Base-by-base conservation (phyloP, 2,113 vertebrate genomes). In the Callipepla californica region DNA sequence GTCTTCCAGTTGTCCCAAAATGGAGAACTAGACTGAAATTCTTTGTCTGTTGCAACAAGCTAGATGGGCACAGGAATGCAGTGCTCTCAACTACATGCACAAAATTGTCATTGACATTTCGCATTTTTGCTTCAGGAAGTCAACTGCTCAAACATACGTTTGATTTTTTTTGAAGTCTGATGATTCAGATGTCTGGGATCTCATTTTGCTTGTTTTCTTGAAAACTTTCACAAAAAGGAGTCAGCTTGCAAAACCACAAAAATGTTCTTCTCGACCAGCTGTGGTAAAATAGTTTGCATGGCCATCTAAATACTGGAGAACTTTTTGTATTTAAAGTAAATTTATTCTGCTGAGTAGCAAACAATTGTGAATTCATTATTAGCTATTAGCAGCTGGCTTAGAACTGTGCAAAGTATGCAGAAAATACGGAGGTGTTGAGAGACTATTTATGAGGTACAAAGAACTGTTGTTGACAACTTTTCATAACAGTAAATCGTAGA, bases 121-220 rank as follows among this genome's bases (percentile, higher is more conserved):
- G 3, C 75, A 34, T 55, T 87, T 92, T 91, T 92, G 59, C 67
- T 94, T 89, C 80, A 85, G 81, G 73, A 93, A 93, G 48, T 82
- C 74, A 90, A 72, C 51, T 90, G 22, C 72, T 94, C 73, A 57
- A 93, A 86, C 63, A 88, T 38, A 53, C n/a, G 26, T 73, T 57
- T 58, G 23, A 45, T 75, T 74, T 72, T 80, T 88, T 92, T 80
- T 82, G 1, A 65, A 59, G 76, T 91, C 93, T 92, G 82, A 80
- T 97, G 96, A 97, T 92, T 97, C 96, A 97, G 79, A 87, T 91
- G 92, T 95, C 94, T 96, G 89, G 90, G 91, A 92, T 93, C 93
- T 90, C 47, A 69, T 90, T 97, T 91, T 95, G 38, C 90, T 91
- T 91, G 51, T 89, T 95, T 96, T 96, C 85, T 87, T 93, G 79